phyloP scores from a whole-genome alignment of 2,797 vertebrate genomes.

The Thripadectes ignobilis region DNA sequence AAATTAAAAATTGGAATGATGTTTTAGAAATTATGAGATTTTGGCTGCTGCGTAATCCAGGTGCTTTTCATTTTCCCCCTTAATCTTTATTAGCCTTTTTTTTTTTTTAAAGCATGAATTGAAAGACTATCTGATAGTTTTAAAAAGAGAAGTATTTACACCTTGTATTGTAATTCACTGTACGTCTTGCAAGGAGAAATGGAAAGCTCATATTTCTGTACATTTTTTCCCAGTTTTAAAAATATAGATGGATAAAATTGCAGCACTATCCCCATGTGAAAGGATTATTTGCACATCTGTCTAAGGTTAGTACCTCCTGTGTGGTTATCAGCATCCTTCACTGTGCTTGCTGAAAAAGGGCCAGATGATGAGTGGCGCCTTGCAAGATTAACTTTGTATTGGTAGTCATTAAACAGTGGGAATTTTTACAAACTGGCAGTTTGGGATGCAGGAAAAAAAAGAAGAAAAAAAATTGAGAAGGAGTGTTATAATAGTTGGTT shows the following conservation, averaged over 20 bases:
- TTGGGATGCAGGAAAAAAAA: not conserved
- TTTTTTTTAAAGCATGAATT: not conserved
- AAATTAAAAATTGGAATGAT: not conserved
- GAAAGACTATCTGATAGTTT: not conserved
- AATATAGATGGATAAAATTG: not conserved
- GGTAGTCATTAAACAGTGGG: conserved; percentile 11
- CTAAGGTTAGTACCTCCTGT: not conserved
- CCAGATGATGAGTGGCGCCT: not conserved
- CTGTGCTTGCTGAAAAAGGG: not conserved
- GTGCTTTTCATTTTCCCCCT: not conserved
- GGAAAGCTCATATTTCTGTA: not conserved
- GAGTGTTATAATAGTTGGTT: not conserved
- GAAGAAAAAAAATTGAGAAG: not conserved
- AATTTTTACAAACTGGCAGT: conserved; percentile 1
- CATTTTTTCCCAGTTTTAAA: not conserved
- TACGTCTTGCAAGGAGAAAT: not conserved
- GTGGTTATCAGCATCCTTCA: conserved; percentile 28
- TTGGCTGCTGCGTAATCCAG: not conserved
- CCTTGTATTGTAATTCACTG: not conserved
- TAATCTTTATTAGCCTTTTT: not conserved
- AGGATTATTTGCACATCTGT: conserved; percentile 8
- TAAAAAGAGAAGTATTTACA: not conserved
- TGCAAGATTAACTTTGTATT: not conserved
- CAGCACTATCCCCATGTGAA: not conserved
- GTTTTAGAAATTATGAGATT: not conserved